Evolutionary conservation across 2,113 vertebrate genomes (phyloP), one percentile per base, ranked within the genome.

Genomic region (Choloepus hoffmanni): DNA sequence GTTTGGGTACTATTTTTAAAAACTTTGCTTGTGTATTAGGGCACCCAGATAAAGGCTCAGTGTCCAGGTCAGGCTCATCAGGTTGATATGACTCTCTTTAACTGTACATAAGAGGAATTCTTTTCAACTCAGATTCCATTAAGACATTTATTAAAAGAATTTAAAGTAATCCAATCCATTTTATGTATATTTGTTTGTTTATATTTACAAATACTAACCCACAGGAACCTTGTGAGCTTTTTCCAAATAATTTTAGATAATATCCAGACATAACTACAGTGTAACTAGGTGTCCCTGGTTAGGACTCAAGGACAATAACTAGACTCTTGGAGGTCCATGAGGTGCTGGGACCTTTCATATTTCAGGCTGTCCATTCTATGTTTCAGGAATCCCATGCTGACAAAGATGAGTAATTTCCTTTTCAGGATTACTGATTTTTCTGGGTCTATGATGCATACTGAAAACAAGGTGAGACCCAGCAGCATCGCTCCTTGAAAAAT

Each of bases 21-120:
- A 88, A 19, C 7, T 36, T 94, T 92, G 16, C 16, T 92, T 92
- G 30, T 30, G 30, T 85, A 72, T 70, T 91, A 82, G 63, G 43
- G 3, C 40, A 83, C 8, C 36, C 79, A 58, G 63, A 55, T 45
- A 78, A 88, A 55, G 36, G 45, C 24, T 85, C n/a, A 48, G 12
- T 48, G 9, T 45, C 43, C 2, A 15, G 36, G 40, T 65, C 60
- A 11, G 21, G 9, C 48, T 63, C 33, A 60, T 7, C 24, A 3
- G 50, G 28, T 48, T 91, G 88, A 70, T 62, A 50, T 19, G 24
- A 96, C 15, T 76, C 6, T 94, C 5, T 85, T 88, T 88, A 63
- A 62, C 28, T 65, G 58, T 76, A 81, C 9, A 63, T 53, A 21
- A 15, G 60, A 23, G 2, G 6, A 60, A 60, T 79, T 89, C 24